phyloP scores from a whole-genome alignment of 2,888 invertebrate species.

The Parnassius apollo region DNA sequence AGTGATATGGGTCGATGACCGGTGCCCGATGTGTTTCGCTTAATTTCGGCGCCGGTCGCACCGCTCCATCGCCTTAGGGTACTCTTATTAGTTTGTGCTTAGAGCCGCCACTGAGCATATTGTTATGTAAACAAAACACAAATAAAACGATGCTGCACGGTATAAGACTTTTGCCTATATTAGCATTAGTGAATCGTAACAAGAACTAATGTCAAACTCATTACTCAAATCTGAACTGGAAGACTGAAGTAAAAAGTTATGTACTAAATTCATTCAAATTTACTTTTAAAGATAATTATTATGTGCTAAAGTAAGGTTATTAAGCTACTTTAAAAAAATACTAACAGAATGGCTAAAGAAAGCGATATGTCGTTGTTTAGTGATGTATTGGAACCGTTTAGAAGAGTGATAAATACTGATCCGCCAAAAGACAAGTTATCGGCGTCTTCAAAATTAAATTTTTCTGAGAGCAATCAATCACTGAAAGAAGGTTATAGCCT shows the following conservation, averaged over 20 bases:
- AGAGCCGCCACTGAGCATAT: too few species aligned
- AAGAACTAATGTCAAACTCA: neutral
- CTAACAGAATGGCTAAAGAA: slow-evolving; percentile 62
- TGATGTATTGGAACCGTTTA: slow-evolving; percentile 73
- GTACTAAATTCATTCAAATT: neutral
- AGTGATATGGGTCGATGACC: too few species aligned
- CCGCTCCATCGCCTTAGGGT: too few species aligned
- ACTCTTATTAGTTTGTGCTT: too few species aligned
- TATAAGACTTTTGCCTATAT: too few species aligned
- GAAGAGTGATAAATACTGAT: slow-evolving; percentile 71
- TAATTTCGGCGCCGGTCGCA: too few species aligned
- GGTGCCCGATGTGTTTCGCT: too few species aligned
- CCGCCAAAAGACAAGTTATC: slow-evolving; percentile 73
- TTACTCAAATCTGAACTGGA: neutral
- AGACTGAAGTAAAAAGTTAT: too few species aligned
- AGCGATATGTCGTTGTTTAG: slow-evolving; percentile 71
- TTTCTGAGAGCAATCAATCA: slow-evolving; percentile 71
- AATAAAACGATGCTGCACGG: too few species aligned
- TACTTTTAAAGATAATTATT: slow-evolving; percentile 22
- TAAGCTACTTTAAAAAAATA: neutral
- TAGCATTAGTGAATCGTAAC: too few species aligned
- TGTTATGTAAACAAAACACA: too few species aligned
- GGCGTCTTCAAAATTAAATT: slow-evolving; percentile 68
- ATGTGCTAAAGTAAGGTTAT: slow-evolving; percentile 22
- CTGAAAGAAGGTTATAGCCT: slow-evolving; percentile 61